Conservation (phyloP, 2,888 invertebrate genomes). For the Galerucella pusilla region DNA sequence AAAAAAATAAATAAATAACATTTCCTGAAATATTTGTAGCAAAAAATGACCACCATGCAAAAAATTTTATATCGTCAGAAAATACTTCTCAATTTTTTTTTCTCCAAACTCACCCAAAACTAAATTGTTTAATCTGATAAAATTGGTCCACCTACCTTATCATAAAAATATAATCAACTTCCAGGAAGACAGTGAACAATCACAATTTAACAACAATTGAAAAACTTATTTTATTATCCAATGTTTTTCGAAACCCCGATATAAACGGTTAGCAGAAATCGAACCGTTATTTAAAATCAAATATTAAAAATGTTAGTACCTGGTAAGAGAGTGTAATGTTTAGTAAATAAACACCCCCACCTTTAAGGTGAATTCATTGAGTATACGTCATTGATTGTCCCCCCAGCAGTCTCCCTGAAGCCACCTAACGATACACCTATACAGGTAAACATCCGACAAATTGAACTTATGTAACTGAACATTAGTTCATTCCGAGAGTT, state of each 20-base stretch:
- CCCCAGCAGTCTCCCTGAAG: neutral
- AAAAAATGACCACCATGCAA: too few species aligned
- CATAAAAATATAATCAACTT: neutral
- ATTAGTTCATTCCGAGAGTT: neutral
- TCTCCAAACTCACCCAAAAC: too few species aligned
- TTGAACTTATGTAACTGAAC: conserved; percentile 15
- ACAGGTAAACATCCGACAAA: conserved; percentile 2
- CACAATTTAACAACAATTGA: neutral
- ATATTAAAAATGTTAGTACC: conserved; percentile 8
- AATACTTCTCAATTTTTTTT: too few species aligned
- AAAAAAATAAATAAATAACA: too few species aligned
- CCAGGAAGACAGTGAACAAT: neutral
- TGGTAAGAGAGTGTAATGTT: conserved; percentile 6
- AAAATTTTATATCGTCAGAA: neutral
- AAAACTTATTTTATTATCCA: neutral
- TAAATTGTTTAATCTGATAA: neutral
- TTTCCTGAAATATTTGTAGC: too few species aligned
- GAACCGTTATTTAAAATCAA: conserved; percentile 14
- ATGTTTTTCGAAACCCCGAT: neutral
- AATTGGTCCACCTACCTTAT: neutral
- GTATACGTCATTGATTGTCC: conserved; percentile 14
- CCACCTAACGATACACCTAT: neutral
- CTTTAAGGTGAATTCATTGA: neutral
- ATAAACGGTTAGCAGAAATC: neutral
- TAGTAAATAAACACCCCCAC: conserved; percentile 17